phyloP scores from a whole-genome alignment of 2,797 vertebrate species.

The Bradypodion pumilum region DNA sequence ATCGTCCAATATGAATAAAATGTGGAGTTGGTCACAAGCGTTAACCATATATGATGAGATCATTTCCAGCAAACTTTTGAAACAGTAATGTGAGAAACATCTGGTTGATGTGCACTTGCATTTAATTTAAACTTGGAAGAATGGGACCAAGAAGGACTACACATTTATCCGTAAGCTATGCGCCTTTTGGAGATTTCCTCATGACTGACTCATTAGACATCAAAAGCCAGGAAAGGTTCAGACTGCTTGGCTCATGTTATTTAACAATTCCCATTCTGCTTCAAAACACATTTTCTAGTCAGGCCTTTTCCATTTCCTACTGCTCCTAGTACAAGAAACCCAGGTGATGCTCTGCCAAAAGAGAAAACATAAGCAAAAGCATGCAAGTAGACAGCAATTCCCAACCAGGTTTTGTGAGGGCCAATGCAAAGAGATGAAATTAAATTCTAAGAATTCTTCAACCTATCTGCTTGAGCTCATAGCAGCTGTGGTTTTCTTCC shows the following conservation, averaged over 20 bases:
- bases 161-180: conserved; percentile 68
- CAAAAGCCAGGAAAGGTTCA: conserved; percentile 47
- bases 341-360: background rate
- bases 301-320: conserved; percentile 1
- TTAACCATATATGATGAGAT: conserved; percentile 77
- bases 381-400: background rate
- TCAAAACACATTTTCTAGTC: background rate
- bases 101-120: conserved; percentile 69
- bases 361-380: background rate
- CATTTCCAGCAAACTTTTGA: conserved; percentile 80
- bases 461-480: background rate
- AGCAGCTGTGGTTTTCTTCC: background rate
- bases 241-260: conserved; percentile 45
- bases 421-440: background rate
- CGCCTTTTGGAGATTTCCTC: conserved; percentile 63
- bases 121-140: conserved; percentile 77
- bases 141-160: conserved; percentile 59
- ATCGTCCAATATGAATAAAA: conserved; percentile 74
- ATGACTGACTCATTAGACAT: conserved; percentile 60
- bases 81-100: conserved; percentile 79
- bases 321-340: conserved; percentile 4
- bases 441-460: background rate
- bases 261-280: conserved; percentile 32
- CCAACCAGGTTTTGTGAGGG: no score
- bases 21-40: conserved; percentile 69